Evolutionary conservation across 2,797 vertebrate genomes (phyloP).

Genomic region (Pagetopsis macropterus): DNA sequence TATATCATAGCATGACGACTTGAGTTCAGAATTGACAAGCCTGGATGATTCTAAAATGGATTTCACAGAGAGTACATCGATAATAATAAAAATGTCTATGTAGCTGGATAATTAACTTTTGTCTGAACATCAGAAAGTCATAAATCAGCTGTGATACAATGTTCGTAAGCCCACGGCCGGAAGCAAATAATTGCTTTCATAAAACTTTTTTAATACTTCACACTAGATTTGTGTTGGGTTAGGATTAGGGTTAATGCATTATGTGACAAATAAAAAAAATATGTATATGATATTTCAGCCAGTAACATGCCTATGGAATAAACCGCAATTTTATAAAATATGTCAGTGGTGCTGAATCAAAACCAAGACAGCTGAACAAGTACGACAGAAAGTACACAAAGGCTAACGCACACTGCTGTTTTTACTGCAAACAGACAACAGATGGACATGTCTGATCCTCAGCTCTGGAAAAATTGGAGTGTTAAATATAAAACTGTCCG

Average conservation of each 20-base stretch:
- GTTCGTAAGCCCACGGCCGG: background rate
- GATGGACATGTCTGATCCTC: conserved; percentile 21
- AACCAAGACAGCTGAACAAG: background rate
- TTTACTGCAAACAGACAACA: conserved; percentile 3
- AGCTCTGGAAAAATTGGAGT: conserved; percentile 24
- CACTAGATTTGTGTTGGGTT: background rate
- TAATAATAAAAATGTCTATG: background rate
- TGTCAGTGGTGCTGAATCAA: background rate
- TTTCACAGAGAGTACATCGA: background rate
- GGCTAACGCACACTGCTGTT: background rate
- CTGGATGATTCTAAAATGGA: background rate
- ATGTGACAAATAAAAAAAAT: background rate
- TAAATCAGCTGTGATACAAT: background rate
- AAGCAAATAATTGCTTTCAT: conserved; percentile 12
- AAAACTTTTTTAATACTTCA: conserved; percentile 11
- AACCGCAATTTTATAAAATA: background rate
- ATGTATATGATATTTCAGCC: background rate
- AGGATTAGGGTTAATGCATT: no score
- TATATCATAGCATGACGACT: background rate
- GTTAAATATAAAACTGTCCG: conserved; percentile 40
- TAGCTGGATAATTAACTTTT: background rate
- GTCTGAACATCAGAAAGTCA: conserved; percentile 1
- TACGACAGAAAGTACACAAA: background rate
- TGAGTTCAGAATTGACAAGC: background rate
- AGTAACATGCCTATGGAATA: background rate